Evolutionary conservation across 2,113 vertebrate genomes (phyloP).

Genomic region (Nanorana parkeri): DNA sequence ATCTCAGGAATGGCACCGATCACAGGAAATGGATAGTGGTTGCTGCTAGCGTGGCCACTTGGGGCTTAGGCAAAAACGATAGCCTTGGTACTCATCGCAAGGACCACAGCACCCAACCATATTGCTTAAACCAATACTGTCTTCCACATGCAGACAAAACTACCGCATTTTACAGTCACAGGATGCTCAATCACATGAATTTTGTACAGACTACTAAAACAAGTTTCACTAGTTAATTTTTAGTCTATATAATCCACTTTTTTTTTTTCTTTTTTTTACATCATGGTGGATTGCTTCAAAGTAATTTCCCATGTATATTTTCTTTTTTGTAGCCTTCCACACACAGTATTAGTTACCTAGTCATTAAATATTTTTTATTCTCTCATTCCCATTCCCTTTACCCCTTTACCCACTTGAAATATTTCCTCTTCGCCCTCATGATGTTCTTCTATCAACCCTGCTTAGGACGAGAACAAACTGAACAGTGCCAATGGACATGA

Average conservation of each 20-base stretch:
- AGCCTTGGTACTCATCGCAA: slow-evolving; percentile 88
- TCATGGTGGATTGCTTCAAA: slow-evolving; percentile 80
- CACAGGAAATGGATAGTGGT: slow-evolving; percentile 96
- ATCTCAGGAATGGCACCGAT: slow-evolving; percentile 98
- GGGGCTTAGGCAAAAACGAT: slow-evolving; percentile 95
- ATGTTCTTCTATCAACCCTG: slow-evolving; percentile 99
- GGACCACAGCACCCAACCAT: slow-evolving; percentile 72
- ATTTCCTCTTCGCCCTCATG: slow-evolving; percentile 95
- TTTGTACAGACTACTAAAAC: slow-evolving; percentile 66
- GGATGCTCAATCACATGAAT: slow-evolving; percentile 72
- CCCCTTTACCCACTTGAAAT: slow-evolving; percentile 97
- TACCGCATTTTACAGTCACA: slow-evolving; percentile 73
- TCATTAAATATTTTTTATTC: slow-evolving; percentile 88
- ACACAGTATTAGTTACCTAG: slow-evolving; percentile 76
- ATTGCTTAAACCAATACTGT: slow-evolving; percentile 67
- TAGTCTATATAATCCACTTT: slow-evolving; percentile 57
- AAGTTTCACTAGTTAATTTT: slow-evolving; percentile 75
- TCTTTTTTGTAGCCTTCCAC: slow-evolving; percentile 74
- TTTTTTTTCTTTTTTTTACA: too few relatives aligned
- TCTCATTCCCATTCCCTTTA: slow-evolving; percentile 94
- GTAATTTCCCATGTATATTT: slow-evolving; percentile 77
- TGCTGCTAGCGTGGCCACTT: slow-evolving; percentile 89
- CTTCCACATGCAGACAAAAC: slow-evolving; percentile 72
- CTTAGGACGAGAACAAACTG: slow-evolving; percentile 96
- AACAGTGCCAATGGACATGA: slow-evolving; percentile 91